A percentile compares a stretch with the other conserved stretches of the same genome.
Conservation (phyloP, 2,113 vertebrate species). For the Ictidomys tridecemlineatus region DNA sequence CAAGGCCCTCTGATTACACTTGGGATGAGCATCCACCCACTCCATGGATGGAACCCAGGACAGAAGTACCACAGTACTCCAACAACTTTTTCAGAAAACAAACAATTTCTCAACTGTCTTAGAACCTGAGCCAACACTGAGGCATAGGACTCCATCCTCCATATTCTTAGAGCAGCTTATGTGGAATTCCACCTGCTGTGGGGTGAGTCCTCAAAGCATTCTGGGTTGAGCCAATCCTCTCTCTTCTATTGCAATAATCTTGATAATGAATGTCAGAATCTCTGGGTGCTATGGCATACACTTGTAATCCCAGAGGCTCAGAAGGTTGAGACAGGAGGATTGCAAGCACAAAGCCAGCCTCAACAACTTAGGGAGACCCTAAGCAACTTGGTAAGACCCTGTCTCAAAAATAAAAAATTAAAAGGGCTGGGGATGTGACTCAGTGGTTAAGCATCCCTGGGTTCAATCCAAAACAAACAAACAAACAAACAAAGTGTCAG, state of each 20-base stretch:
- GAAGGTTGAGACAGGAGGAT: no score
- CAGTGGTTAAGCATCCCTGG: no score
- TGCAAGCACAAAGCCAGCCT: no score
- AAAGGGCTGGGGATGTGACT: no score
- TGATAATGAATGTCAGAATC: neutral
- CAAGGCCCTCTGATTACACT: neutral
- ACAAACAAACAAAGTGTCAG: neutral
- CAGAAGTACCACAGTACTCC: neutral
- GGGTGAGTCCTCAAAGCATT: neutral
- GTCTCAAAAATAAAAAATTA: no score
- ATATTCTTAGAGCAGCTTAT: neutral
- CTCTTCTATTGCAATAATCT: neutral
- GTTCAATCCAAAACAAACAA: no score
- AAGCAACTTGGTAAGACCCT: no score
- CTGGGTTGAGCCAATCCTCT: neutral
- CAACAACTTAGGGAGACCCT: no score
- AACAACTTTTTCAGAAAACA: neutral
- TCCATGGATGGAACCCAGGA: neutral
- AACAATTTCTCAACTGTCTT: neutral
- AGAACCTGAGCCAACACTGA: neutral
- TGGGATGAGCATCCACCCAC: neutral
- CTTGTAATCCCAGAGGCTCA: no score
- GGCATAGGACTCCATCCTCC: neutral
- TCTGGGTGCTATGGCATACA: no score
- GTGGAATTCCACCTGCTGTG: neutral